Evolutionary conservation across 2,797 vertebrate species (phyloP), one percentile per base, ranked within the genome.

Genomic region (Limosa lapponica): DNA sequence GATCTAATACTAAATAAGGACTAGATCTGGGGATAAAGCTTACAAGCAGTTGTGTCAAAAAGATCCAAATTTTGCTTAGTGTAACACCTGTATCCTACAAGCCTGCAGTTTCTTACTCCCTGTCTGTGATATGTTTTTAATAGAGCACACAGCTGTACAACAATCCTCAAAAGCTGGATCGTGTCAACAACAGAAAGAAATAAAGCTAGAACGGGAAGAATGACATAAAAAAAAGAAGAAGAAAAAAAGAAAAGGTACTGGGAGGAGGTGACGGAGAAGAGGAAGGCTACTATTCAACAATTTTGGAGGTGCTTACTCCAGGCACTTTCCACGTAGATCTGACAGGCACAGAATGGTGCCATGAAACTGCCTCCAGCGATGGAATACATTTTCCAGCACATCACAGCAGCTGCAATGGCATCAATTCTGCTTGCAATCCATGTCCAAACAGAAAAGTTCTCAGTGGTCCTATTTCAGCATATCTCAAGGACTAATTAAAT

Each of bases 401-500:
- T 96, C 97, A 95, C 70, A 97, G 97, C 89, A 96, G 96, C 84
- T 64, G 92, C 39, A 87, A 87, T 34, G 1, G 92, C 92, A 85
- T 92, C 96, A 92, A 75, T 94, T 97, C 95, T 87, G 90, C 91
- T 93, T 84, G 82, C 91, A 82, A 87, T 93, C 93, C 79, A 32
- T 84, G 97, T 98, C 97, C 95, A 90, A 96, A 96, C 96, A 96
- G 96, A 82, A 92, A 96, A 97, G 95, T 97, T 98, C 96, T 96
- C 95, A 95, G 97, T 83, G 96, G 97, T 96, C 96, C 97, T 97
- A 97, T 95, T 98, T 96, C 95, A 92, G 95, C 82, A 71, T 92
- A 98, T 98, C 96, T 98, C 97, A 97, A 98, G 97, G 98, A 98
- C 98, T 98, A 98, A 98, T 98, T 98, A 98, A 98, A 98, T 97